Base-by-base conservation (phyloP, 1,140 invertebrate species). In the Coptotermes formosanus region DNA sequence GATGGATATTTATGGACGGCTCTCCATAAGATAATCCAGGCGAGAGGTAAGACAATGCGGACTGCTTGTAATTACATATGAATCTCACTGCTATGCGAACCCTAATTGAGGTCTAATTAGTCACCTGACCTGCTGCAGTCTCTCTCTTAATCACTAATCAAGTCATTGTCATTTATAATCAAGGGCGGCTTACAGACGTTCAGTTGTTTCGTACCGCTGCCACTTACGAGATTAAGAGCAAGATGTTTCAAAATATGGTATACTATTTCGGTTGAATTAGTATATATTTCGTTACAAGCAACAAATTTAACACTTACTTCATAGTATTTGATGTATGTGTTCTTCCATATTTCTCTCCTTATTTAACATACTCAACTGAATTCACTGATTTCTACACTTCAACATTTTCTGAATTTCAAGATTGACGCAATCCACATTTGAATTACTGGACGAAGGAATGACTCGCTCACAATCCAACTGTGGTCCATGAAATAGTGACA, bases 91-190 rank as follows among this genome's bases (percentile, higher is more conserved):
- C 64, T 75, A 75, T 30, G 64, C 64, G 64, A 30, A 75, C 16
- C 64, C n/a, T 75, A 75, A 75, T 75, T 75, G 64, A 75, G 64
- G 64, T 30, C 64, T 75, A 75, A 75, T 75, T 75, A 75, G 64
- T 30, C 64, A 75, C 64, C 8, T 75, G 64, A 75, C 64, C 64
- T 30, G 64, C 64, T 30, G 30, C 25, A 75, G 9, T 75, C 64
- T 75, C 25, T 75, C 25, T 75, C 64, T 75, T 75, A 75, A 75
- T 75, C 64, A 75, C 64, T 75, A 75, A 75, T 75, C 64, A 75
- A 75, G 64, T 75, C 64, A 30, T 75, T 75, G 64, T 75, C 64
- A 75, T 75, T 75, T 75, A 75, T n/a, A 75, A 75, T 75, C n/a
- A 75, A 75, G 64, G 64, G 7, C n/a, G 64, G 64, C 64, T 75